Evolutionary conservation across 2,113 vertebrate genomes (phyloP), one percentile per base, ranked within the genome.

Genomic region (Anguilla japonica): DNA sequence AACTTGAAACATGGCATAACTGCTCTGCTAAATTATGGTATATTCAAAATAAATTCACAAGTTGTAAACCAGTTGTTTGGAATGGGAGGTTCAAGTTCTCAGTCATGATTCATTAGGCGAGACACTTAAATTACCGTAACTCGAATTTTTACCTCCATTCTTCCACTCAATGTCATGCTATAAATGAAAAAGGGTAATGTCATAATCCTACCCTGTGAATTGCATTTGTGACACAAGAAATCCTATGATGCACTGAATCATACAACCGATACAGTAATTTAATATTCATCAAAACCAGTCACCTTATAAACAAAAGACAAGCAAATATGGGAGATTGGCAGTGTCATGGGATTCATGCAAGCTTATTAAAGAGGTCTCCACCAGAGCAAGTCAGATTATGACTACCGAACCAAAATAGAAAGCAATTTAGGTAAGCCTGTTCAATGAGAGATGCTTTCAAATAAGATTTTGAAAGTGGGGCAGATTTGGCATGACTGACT

Each of bases 401-500:
- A 71, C 50, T 83, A 53, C 34, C 60, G 60, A 71, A 83, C 78
- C 79, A 60, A 82, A 84, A 84, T 63, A 89, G 87, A 89, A 88
- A 91, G 26, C 84, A 29, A 56, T 86, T 86, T 83, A 88, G 85
- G 82, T 83, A 82, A 75, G 29, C 67, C 60, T 40, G 46, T 83
- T 83, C 82, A 79, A 43, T 79, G 46, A 87, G 46, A 85, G 40
- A 43, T 85, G 84, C 84, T 79, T 85, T 85, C 71, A 53, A 79
- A 79, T 85, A 79, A 85, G 67, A 87, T 87, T 83, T 83, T 34
- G 41, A 60, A 87, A 87, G 81, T 87, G 86, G 82, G 86, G 67
- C 81, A 87, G 86, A 87, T 87, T 83, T 87, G 81, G 50, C 86
- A 83, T 41, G 71, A 81, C n/a, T 79, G 86, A 82, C 67, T 87